Percentiles rank a stretch among this genome's conserved stretches.
phyloP scores from a whole-genome alignment of 2,113 vertebrate genomes.

The Anolis carolinensis region DNA sequence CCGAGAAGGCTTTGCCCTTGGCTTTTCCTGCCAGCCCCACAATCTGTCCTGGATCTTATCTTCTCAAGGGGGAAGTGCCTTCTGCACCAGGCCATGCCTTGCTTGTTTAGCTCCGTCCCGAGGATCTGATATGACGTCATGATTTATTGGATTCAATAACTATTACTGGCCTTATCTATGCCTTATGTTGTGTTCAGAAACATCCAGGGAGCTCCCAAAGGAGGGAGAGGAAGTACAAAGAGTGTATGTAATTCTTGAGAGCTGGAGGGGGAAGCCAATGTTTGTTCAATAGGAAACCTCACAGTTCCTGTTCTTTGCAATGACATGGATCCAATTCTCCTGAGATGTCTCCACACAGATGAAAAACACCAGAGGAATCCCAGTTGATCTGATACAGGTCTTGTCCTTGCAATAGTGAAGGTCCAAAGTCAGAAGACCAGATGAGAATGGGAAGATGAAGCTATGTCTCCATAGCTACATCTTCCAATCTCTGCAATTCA shows the following conservation, averaged over 20 bases:
- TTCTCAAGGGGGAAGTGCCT: not conserved
- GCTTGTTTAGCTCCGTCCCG: not conserved
- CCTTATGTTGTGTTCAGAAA: slow-evolving; percentile 31
- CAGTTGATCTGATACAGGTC: no score
- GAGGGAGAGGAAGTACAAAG: not conserved
- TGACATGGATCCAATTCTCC: no score
- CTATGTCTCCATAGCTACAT: no score
- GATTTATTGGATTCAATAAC: slow-evolving; percentile 59
- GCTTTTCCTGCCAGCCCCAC: not conserved
- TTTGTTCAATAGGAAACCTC: not conserved
- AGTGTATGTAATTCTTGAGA: no score
- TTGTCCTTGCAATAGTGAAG: no score
- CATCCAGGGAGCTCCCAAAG: not conserved
- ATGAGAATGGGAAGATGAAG: no score
- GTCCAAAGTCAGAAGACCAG: no score
- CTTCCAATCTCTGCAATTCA: no score
- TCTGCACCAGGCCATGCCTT: not conserved
- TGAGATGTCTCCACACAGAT: no score
- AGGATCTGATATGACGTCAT: slow-evolving; percentile 37
- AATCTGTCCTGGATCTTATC: not conserved
- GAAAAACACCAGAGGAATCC: no score
- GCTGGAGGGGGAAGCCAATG: not conserved
- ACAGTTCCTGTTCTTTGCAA: not conserved
- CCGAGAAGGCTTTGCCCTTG: not conserved
- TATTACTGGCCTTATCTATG: slow-evolving; percentile 42